Conservation (phyloP, 2,113 vertebrate species). For the Condylura cristata region DNA sequence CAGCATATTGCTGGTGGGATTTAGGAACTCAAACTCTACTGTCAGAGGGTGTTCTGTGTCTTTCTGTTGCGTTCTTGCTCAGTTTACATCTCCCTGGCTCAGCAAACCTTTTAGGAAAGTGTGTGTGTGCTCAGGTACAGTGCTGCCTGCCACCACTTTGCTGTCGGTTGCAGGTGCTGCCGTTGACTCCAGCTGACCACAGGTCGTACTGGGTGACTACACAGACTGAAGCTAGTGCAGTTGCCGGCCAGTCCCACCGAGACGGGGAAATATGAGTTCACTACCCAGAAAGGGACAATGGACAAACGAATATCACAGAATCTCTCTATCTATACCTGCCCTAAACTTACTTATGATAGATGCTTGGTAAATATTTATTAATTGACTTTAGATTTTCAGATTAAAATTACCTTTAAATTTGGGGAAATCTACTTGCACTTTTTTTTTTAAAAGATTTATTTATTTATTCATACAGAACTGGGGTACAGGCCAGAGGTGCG, state of each 20-base stretch:
- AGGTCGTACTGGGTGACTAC: neutral
- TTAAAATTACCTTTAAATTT: slow-evolving; percentile 4
- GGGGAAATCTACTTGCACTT: neutral
- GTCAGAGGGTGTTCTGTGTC: neutral
- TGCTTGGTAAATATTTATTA: neutral
- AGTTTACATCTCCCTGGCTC: neutral
- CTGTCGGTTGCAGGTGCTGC: neutral
- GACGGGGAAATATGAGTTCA: neutral
- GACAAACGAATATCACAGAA: neutral
- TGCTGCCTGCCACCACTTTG: neutral
- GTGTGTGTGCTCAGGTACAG: neutral
- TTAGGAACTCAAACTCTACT: neutral
- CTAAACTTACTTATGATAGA: neutral
- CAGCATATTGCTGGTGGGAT: neutral
- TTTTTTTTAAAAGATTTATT: too few species aligned
- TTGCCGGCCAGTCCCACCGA: neutral
- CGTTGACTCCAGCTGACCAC: neutral
- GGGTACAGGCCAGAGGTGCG: too few species aligned
- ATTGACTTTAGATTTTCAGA: neutral
- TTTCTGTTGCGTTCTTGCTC: too few species aligned
- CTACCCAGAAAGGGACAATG: neutral
- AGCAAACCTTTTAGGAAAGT: neutral
- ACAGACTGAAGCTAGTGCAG: neutral
- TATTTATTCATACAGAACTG: too few species aligned
- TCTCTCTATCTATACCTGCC: neutral